Conservation (phyloP, 2,888 invertebrate species). For the Isoperla grammatica region DNA sequence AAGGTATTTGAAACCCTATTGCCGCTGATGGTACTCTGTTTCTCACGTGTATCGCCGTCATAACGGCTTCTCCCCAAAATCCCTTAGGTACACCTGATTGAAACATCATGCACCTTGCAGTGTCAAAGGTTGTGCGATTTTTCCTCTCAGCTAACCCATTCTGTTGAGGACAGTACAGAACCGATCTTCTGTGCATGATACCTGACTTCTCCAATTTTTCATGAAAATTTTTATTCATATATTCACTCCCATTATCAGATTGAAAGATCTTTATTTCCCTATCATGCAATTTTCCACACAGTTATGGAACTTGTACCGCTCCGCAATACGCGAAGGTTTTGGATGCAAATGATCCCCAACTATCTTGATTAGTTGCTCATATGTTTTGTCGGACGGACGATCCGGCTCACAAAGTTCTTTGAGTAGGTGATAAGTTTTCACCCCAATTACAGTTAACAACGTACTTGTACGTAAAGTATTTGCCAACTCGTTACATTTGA, state of each 20-base stretch:
- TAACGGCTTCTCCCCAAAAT: constrained; percentile 37
- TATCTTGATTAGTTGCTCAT: no score
- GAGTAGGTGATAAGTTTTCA: no score
- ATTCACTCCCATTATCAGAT: constrained; percentile 22
- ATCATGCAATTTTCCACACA: constrained; percentile 12
- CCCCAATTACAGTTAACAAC: no score
- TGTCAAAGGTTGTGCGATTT: constrained; percentile 33
- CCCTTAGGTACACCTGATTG: constrained; percentile 27
- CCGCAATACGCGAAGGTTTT: no score
- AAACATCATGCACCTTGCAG: constrained; percentile 32
- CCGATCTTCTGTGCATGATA: constrained; percentile 31
- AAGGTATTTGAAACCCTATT: constrained; percentile 21
- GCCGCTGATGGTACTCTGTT: constrained; percentile 31
- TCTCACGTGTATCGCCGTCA: constrained; percentile 31
- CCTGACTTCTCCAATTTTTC: constrained; percentile 27
- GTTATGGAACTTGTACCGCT: no score
- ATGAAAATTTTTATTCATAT: constrained; percentile 22
- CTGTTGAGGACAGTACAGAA: constrained; percentile 32
- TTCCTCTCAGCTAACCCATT: constrained; percentile 35
- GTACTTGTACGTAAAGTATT: no score
- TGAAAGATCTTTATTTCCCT: constrained; percentile 5
- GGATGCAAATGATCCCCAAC: no score
- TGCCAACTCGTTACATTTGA: no score
- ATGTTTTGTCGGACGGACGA: no score
- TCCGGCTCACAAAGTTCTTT: no score